A percentile compares a stretch with the other conserved stretches of the same genome.
These are phyloP conservation scores for Acrocera orbiculus DNA, from an alignment of 2,888 invertebrate species.

Conservation along the genomic window DNA sequence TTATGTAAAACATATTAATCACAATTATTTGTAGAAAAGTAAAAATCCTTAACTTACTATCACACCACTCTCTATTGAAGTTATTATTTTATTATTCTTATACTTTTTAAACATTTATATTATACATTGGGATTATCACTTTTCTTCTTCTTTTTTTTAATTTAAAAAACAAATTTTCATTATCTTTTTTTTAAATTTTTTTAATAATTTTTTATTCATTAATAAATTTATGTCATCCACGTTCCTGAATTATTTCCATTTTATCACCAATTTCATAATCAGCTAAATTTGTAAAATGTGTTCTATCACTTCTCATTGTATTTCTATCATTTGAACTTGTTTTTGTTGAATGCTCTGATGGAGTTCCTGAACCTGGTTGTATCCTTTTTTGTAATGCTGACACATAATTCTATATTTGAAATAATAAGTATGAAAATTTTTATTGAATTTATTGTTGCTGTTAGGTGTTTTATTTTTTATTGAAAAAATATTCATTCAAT, in stretches of 20 bases:
- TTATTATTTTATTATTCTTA: too few relatives aligned
- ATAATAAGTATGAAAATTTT: conserved; percentile 2
- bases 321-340: conserved; percentile 49
- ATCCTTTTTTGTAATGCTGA: conserved; percentile 62
- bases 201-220: background rate
- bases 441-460: background rate
- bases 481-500: background rate
- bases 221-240: conserved; percentile 25
- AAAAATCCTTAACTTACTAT: too few relatives aligned
- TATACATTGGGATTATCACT: too few relatives aligned
- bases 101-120: too few relatives aligned
- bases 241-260: conserved; percentile 30
- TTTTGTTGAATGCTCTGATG: conserved; percentile 34
- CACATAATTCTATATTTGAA: conserved; percentile 48
- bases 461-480: too few relatives aligned
- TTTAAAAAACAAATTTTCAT: too few relatives aligned
- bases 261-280: conserved; percentile 39
- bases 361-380: conserved; percentile 37
- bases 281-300: conserved; percentile 59
- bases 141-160: too few relatives aligned
- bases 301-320: conserved; percentile 51
- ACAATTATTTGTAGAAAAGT: too few relatives aligned
- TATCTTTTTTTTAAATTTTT: too few relatives aligned
- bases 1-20: too few relatives aligned
- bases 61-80: too few relatives aligned